Conservation (phyloP, 1,140 invertebrate species). For the Pararge aegeria region DNA sequence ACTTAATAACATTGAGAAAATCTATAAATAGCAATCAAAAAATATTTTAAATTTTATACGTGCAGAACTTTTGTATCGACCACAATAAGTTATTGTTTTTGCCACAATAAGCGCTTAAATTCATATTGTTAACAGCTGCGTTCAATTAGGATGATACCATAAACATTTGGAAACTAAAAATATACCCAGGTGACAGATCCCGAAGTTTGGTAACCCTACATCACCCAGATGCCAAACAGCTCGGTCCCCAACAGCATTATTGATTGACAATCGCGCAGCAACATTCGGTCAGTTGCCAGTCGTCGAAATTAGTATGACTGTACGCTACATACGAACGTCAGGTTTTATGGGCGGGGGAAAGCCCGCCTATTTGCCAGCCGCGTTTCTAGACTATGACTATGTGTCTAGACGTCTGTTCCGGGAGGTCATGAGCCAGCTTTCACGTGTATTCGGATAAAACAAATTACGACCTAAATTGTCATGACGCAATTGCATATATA, state of each 20-base stretch:
- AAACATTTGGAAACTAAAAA: too few species aligned
- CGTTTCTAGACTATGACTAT: conserved; percentile 71
- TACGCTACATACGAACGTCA: conserved; percentile 27
- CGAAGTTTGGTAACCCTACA: background rate
- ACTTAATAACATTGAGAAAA: too few species aligned
- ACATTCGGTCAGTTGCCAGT: conserved; percentile 24
- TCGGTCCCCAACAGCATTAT: background rate
- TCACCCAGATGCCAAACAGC: background rate
- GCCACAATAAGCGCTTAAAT: too few species aligned
- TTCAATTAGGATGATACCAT: too few species aligned
- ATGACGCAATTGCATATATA: conserved; percentile 51
- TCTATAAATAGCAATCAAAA: too few species aligned
- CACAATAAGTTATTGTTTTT: too few species aligned
- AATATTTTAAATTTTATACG: too few species aligned
- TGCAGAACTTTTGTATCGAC: too few species aligned
- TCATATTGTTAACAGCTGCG: too few species aligned
- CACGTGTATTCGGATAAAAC: conserved; percentile 56
- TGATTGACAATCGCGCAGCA: conserved; percentile 1
- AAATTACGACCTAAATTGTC: conserved; percentile 35
- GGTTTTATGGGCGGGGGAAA: conserved; percentile 55
- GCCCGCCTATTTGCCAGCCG: conserved; percentile 58
- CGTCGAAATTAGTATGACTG: conserved; percentile 27
- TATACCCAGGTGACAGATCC: background rate
- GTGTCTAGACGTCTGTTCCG: conserved; percentile 72
- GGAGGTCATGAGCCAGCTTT: conserved; percentile 69